Base-by-base conservation (phyloP, 2,888 invertebrate genomes). In the Graphium colonna region DNA sequence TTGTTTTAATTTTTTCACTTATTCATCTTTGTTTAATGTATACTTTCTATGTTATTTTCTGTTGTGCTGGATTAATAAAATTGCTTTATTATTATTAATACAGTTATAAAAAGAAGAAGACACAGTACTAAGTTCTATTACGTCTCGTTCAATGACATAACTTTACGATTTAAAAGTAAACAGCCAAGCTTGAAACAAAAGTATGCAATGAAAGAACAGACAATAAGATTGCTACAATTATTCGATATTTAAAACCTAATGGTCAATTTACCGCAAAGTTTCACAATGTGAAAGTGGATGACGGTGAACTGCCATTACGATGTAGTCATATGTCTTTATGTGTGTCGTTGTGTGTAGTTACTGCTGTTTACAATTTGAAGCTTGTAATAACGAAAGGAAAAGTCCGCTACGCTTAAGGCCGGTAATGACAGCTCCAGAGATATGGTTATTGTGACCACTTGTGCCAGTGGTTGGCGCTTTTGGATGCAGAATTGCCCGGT, bases 211-310 rank as follows among this genome's bases (percentile, higher is more conserved):
- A 21, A 5, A 21, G 21, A 21, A 40, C 47, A 47, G 42, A 52
- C 52, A 52, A 52, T 43, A 48, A 26, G n/a, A 48, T 52, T 43
- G 42, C 43, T 3, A 43, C 18, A 45, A 53, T 61, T 62, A 63
- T 60, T 56, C 60, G 56, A 60, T 61, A 55, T 61, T 62, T 63
- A 51, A 52, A 61, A 52, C 45, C 41, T 59, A 63, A 62, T 61
- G 48, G 57, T 51, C 54, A 58, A 61, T 64, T 61, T 62, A 52
- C 44, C 26, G 26, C 42, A 1, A 16, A 41, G 38, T 50, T 52
- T 46, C 51, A 59, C 52, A 33, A 26, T 46, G 59, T 41, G 60
- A 67, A 61, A 64, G 59, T 58, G 50, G 54, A 51, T 51, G 61
- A 49, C 51, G 43, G 38, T 41, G 46, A 48, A 7, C 9, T 31